Base-by-base conservation (phyloP, 2,113 vertebrate species). In the Notothenia rossii region DNA sequence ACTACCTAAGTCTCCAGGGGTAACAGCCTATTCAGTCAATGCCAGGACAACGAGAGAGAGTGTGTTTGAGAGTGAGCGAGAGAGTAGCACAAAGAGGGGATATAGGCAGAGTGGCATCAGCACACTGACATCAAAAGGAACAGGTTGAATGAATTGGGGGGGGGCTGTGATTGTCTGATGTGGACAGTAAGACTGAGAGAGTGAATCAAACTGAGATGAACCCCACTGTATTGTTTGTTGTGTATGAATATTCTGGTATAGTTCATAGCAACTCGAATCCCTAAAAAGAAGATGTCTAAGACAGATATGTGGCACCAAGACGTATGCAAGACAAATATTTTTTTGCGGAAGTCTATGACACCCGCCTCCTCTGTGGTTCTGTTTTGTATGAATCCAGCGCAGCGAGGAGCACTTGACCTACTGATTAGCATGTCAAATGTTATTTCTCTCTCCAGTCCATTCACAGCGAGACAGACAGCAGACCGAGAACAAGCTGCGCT, bases 1-100 rank as follows among this genome's bases (percentile, higher is more conserved):
- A 50, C 79, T n/a, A 78, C 72, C 58, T 0, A 62, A 5, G 75
- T 90, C 83, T 82, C 75, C 71, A 84, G 50, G 82, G 81, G 64
- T 25, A 86, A 86, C 54, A n/a, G 5, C 29, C 68, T 77, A 88
- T 86, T 89, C 79, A 90, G 77, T 43, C 77, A 72, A 77, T 82
- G 86, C 86, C 90, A 86, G 77, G 71, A 60, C 66, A 50, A 49
- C 46, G 22, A 72, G 69, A 72, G 40, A 56, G 82, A 55, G 53
- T 61, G 43, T 56, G 62, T 43, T 1, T 18, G 51, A 3, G 43
- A 18, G 56, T 25, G 22, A 58, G n/a, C 14, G 48, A 54, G 48
- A 56, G 40, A 67, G 3, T 10, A 63, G 25, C 13, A 73, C 56
- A 79, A 64, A 80, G 72, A 51, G 45, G 48, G 54, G 49, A 79